phyloP scores from a whole-genome alignment of 2,797 vertebrate genomes.

The Antennarius maculatus region DNA sequence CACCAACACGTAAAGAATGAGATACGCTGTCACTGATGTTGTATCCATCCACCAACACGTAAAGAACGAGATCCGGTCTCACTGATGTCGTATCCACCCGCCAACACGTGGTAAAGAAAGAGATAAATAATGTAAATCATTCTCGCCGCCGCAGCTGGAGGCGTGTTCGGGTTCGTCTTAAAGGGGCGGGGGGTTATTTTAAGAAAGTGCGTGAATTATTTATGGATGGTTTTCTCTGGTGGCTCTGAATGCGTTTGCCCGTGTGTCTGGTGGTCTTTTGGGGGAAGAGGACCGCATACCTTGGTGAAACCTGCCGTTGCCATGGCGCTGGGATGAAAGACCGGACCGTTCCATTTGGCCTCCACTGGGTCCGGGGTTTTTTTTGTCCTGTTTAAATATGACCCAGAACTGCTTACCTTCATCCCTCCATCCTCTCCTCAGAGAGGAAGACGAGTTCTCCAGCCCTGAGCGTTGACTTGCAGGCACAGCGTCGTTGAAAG shows the following conservation, averaged over 20 bases:
- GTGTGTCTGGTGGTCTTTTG: slow-evolving; percentile 32
- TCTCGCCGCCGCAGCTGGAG: slow-evolving; percentile 55
- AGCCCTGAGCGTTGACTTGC: slow-evolving; percentile 41
- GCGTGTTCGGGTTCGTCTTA: slow-evolving; percentile 63
- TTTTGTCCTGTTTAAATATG: slow-evolving; percentile 56
- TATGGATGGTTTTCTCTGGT: slow-evolving; percentile 33
- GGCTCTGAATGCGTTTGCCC: slow-evolving; percentile 1
- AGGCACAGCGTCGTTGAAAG: slow-evolving; percentile 52
- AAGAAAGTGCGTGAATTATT: slow-evolving; percentile 71
- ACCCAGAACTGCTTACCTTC: slow-evolving; percentile 63
- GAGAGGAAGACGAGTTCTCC: slow-evolving; percentile 46
- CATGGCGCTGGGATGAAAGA: slow-evolving; percentile 40
- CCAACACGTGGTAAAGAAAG: no score
- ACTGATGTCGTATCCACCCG: no score
- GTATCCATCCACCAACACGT: no score
- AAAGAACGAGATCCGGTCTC: no score
- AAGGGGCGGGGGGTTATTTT: slow-evolving; percentile 68
- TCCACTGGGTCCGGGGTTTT: slow-evolving; percentile 43
- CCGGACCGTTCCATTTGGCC: slow-evolving; percentile 23
- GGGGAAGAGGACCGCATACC: slow-evolving; percentile 20
- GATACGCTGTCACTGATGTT: no score
- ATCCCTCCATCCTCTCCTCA: slow-evolving; percentile 44
- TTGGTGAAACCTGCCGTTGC: slow-evolving; percentile 48
- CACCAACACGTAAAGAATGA: no score
- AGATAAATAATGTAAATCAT: slow-evolving; percentile 62